A percentile compares a stretch with the other conserved stretches of the same genome.
These are phyloP conservation scores for Electrophaes corylata DNA, from an alignment of 2,888 invertebrate species.

Conservation along the genomic window DNA sequence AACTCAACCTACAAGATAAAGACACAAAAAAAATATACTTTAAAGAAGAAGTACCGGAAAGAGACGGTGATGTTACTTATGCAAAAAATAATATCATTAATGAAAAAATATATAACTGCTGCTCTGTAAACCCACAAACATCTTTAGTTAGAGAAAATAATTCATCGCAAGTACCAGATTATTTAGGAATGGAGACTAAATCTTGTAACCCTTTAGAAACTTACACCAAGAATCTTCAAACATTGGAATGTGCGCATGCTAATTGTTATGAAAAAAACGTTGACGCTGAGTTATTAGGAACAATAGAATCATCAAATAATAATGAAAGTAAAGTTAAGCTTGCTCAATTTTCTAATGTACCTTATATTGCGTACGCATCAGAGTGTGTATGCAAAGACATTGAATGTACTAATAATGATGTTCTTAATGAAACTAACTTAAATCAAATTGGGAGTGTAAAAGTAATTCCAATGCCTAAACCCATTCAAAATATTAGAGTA, in stretches of 20 bases:
- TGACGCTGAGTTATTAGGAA: constrained; percentile 14
- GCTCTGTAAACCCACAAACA: constrained; percentile 36
- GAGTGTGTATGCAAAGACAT: constrained; percentile 19
- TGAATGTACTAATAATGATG: constrained; percentile 19
- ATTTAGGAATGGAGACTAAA: constrained; percentile 49
- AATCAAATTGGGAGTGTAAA: background rate
- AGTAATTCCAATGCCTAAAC: background rate
- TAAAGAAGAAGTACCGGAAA: constrained; percentile 47
- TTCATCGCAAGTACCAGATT: constrained; percentile 50
- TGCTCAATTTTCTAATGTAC: constrained; percentile 13
- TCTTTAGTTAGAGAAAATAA: constrained; percentile 42
- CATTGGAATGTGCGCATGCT: constrained; percentile 2
- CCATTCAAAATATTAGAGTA: background rate
- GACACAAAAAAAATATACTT: constrained; percentile 19
- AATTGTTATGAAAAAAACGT: constrained; percentile 1
- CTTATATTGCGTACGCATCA: constrained; percentile 25
- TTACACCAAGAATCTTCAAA: constrained; percentile 3
- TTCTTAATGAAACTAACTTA: background rate
- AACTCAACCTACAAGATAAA: constrained; percentile 14
- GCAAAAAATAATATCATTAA: background rate
- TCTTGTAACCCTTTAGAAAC: constrained; percentile 51
- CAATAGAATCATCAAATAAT: background rate
- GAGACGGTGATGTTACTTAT: constrained; percentile 39
- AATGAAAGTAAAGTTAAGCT: background rate
- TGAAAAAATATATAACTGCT: constrained; percentile 1